Evolutionary conservation across 2,888 invertebrate species (phyloP).

Genomic region (Ornithoptera alexandrae): DNA sequence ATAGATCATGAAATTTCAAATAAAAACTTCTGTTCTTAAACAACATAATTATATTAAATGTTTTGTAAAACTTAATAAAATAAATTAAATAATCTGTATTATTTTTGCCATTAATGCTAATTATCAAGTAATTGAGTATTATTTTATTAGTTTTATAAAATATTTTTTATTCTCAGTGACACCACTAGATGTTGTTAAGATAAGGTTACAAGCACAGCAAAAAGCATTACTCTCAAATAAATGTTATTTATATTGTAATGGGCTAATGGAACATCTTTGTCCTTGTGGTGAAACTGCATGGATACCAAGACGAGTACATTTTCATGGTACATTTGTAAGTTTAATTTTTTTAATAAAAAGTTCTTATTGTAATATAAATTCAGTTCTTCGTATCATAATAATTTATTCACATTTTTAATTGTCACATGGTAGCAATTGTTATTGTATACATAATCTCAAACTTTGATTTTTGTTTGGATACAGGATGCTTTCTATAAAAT

Average conservation of each 20-base stretch:
- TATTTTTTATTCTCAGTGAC: conserved; percentile 85
- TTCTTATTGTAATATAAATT: not conserved
- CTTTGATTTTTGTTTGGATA: conserved; percentile 17
- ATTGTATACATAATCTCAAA: not conserved
- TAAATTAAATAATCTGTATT: too few species aligned
- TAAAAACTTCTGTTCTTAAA: too few species aligned
- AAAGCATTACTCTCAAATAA: conserved; percentile 89
- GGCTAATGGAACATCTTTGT: conserved; percentile 98
- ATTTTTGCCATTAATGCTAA: too few species aligned
- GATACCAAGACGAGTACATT: conserved; percentile 84
- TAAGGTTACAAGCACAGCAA: conserved; percentile 96
- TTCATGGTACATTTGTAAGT: conserved; percentile 86
- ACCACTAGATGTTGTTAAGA: conserved; percentile 99
- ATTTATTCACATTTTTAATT: too few species aligned
- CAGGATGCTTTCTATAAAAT: conserved; percentile 99
- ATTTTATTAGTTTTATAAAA: too few species aligned
- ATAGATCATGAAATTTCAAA: too few species aligned
- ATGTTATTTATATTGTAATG: conserved; percentile 98
- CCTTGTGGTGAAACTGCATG: conserved; percentile 85
- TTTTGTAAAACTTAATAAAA: too few species aligned
- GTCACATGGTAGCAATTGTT: too few species aligned
- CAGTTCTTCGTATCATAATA: too few species aligned
- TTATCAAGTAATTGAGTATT: too few species aligned
- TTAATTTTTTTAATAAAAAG: conserved; percentile 5
- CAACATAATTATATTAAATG: too few species aligned